Evolutionary conservation across 2,113 vertebrate genomes (phyloP), one percentile per base, ranked within the genome.

Genomic region (Platichthys stellatus): DNA sequence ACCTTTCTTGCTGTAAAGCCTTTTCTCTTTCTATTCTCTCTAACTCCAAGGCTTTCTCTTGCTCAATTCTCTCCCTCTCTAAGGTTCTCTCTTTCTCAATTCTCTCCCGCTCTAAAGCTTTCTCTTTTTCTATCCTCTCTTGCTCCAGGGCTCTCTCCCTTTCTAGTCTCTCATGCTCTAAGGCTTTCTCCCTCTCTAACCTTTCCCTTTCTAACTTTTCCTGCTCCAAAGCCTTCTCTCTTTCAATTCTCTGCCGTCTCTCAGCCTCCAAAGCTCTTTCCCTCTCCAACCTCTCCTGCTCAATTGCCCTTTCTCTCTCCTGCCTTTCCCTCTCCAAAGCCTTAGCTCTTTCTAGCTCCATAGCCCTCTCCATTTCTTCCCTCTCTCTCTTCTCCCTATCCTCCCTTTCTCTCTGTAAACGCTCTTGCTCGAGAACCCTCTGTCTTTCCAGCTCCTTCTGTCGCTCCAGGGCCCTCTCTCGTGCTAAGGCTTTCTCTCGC

Each of bases 401-500:
- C 40, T 84, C 80, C 35, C 63, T 80, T 70, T 90, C 90, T 71
- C 31, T 85, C 74, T 91, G 85, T 51, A 76, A 59, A 60, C 76
- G 77, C 54, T 90, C 79, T 67, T 76, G 65, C 53, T 92, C 90
- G 26, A 86, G 54, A 6, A 68, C 85, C 65, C 68, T 81, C 74
- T 89, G 81, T 71, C 76, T 86, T 67, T 92, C 88, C 0, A 89
- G 53, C 66, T 89, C 90, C 58, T 26, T 85, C 60, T 87, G 71
- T 65, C 77, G 82, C 68, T 89, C 90, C 21, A 84, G 63, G 15
- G 82, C 90, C 68, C 72, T 87, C 70, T 90, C 81, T 20, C 35
- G 72, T 51, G 83, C 91, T 31, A 88, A 63, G 14, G 80, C 76
- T 66, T 69, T 63, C 51, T 79, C 81, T 35, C 23, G 75, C 49